phyloP scores from a whole-genome alignment of 92 coral and sea anemone species.

The Isaurus tuberculatus region DNA sequence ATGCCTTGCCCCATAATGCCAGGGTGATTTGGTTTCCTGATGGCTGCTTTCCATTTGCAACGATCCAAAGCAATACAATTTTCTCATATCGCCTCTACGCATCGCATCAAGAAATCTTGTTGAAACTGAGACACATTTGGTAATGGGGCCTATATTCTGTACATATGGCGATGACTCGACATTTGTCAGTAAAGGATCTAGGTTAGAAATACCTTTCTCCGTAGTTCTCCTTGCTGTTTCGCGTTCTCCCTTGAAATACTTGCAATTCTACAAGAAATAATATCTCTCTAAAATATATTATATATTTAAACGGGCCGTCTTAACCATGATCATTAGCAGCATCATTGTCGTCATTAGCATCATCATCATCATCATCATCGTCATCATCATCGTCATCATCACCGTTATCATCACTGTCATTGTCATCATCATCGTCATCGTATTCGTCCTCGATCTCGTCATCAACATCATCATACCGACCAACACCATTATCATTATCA shows the following conservation, averaged over 20 bases:
- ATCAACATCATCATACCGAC: too few relatives aligned
- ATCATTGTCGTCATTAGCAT: neutral
- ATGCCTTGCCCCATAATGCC: too few relatives aligned
- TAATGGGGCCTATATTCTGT: too few relatives aligned
- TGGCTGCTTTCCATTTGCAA: too few relatives aligned
- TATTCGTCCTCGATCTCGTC: too few relatives aligned
- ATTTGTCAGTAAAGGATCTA: neutral
- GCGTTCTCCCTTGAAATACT: slow-evolving; percentile 62
- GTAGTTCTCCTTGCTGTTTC: slow-evolving; percentile 76
- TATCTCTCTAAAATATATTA: neutral
- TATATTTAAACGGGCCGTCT: too few relatives aligned
- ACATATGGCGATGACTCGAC: too few relatives aligned
- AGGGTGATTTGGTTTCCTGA: too few relatives aligned
- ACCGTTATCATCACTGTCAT: neutral
- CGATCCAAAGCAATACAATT: neutral
- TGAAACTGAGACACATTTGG: too few relatives aligned
- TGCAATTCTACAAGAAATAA: slow-evolving; percentile 60
- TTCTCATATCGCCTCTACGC: too few relatives aligned
- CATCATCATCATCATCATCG: neutral
- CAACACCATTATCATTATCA: neutral
- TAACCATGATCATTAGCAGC: neutral
- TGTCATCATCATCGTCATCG: too few relatives aligned
- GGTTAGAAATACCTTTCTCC: slow-evolving; percentile 60
- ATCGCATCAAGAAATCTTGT: too few relatives aligned
- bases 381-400: neutral